Conservation (phyloP, 2,888 invertebrate species). For the Oligia fasciuncula region DNA sequence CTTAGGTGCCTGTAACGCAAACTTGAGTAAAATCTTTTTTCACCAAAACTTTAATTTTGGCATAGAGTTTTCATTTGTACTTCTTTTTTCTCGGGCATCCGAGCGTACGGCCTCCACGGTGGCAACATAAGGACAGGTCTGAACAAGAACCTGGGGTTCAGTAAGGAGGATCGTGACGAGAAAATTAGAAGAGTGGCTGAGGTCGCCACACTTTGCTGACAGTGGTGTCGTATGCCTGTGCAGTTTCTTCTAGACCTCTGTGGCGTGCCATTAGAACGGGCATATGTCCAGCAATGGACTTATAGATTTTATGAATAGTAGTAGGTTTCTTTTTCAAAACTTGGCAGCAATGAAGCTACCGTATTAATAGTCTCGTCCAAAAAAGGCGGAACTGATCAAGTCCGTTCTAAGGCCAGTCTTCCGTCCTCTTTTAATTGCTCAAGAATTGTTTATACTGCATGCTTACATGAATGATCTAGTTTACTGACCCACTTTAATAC, state of each 20-base stretch:
- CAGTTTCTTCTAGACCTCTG: constrained; percentile 94
- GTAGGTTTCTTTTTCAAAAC: neutral
- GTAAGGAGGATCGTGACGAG: constrained; percentile 98
- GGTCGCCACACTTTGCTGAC: constrained; percentile 99
- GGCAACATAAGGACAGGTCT: constrained; percentile 99
- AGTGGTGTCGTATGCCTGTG: constrained; percentile 98
- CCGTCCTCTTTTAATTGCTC: constrained; percentile 2
- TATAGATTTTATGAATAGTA: neutral
- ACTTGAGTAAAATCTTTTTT: no score
- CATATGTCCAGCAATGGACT: neutral
- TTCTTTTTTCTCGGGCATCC: constrained; percentile 91
- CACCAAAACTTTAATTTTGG: no score
- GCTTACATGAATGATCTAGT: constrained; percentile 7
- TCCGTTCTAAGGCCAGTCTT: neutral
- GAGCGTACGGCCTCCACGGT: constrained; percentile 99
- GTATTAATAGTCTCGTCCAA: neutral
- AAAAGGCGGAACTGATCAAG: constrained; percentile 9
- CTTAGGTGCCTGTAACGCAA: no score
- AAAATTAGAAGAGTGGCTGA: constrained; percentile 99
- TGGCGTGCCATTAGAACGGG: neutral
- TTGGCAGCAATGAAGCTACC: neutral
- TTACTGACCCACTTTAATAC: constrained; percentile 27
- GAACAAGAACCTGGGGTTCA: constrained; percentile 98
- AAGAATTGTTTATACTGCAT: constrained; percentile 25
- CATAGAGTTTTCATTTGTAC: neutral